Conservation (phyloP, 1,140 invertebrate genomes). For the Uloborus diversus region DNA sequence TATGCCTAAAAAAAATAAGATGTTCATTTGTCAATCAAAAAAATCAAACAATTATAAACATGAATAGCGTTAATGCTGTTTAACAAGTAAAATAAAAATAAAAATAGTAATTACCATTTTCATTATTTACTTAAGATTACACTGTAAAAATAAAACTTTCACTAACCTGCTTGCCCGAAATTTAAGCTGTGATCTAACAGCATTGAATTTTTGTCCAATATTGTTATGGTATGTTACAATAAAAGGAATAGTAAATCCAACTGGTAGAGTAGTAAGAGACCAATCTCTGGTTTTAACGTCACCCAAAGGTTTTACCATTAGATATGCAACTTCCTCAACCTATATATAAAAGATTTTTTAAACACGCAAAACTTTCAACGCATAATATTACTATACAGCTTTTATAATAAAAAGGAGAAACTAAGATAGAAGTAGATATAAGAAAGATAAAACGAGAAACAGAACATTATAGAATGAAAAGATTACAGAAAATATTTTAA, state of each 20-base stretch:
- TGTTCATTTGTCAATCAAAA: too few species aligned
- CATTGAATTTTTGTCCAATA: constrained; percentile 66
- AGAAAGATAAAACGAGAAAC: too few species aligned
- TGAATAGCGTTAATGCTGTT: too few species aligned
- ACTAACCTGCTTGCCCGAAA: constrained; percentile 65
- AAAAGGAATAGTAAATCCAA: constrained; percentile 65
- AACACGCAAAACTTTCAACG: not conserved
- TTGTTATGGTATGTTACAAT: constrained; percentile 67
- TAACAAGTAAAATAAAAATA: too few species aligned
- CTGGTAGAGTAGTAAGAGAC: constrained; percentile 64
- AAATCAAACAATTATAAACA: not conserved
- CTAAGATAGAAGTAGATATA: too few species aligned
- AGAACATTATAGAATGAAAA: too few species aligned
- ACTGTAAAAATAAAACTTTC: too few species aligned
- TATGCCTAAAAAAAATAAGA: constrained; percentile 14
- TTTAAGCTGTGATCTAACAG: constrained; percentile 64
- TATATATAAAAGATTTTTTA: constrained; percentile 56
- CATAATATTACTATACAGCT: not conserved
- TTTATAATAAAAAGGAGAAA: too few species aligned
- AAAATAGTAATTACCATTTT: too few species aligned
- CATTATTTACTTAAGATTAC: too few species aligned
- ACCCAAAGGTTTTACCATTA: constrained; percentile 66
- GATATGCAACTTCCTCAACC: constrained; percentile 67
- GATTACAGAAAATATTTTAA: too few species aligned
- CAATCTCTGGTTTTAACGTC: constrained; percentile 60